Conservation (phyloP, 2,113 vertebrate species). For the Indri indri region DNA sequence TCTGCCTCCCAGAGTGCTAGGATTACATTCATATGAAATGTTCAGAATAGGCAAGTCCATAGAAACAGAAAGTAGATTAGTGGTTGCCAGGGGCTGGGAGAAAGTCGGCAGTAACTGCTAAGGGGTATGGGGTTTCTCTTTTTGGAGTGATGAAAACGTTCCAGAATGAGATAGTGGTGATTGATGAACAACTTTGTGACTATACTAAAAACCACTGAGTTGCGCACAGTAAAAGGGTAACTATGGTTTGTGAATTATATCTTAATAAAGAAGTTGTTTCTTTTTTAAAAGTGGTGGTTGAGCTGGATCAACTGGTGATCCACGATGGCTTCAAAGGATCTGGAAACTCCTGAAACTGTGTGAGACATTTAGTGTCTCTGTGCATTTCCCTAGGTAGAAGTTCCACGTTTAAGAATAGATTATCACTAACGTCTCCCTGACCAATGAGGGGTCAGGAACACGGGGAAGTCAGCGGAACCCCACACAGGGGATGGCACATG, state of each 20-base stretch:
- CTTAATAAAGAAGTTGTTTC: not conserved
- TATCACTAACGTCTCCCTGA: not conserved
- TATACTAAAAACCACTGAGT: not conserved
- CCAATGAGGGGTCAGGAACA: not conserved
- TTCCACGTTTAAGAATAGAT: not conserved
- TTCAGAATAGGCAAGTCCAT: not conserved
- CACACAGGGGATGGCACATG: not conserved
- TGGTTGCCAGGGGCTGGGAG: not conserved
- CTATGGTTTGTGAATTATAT: not conserved
- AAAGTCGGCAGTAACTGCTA: not conserved
- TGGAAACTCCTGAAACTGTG: not conserved
- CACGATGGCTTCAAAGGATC: not conserved
- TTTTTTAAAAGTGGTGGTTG: not conserved
- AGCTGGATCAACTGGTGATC: not conserved
- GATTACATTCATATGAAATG: not conserved
- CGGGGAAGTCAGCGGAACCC: not conserved
- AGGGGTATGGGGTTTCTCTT: not conserved
- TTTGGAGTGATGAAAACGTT: not conserved
- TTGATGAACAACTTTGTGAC: not conserved
- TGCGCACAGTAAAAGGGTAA: not conserved
- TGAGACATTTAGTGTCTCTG: not conserved
- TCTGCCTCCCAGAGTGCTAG: too few relatives aligned
- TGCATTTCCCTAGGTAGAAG: not conserved
- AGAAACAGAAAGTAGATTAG: not conserved
- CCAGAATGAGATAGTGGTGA: not conserved